phyloP scores from a whole-genome alignment of 2,888 invertebrate genomes.

The Zele albiditarsus region DNA sequence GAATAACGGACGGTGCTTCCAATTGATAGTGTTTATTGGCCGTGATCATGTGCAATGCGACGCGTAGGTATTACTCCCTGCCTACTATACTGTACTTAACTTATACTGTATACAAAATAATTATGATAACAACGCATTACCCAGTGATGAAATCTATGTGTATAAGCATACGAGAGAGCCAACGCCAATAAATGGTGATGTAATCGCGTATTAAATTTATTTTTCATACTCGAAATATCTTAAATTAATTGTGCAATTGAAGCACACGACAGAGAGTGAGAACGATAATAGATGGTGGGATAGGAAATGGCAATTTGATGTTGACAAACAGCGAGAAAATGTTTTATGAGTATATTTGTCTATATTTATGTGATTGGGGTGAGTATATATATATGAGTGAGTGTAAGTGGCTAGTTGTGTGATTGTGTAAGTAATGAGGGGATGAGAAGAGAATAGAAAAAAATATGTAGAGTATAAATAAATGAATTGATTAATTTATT shows the following conservation, averaged over 20 bases:
- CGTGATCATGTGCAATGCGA: constrained; percentile 42
- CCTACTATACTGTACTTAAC: neutral
- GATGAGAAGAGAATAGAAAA: neutral
- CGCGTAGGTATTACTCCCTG: constrained; percentile 5
- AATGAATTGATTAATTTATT: neutral
- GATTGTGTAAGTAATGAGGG: neutral
- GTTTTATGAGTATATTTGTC: constrained; percentile 2
- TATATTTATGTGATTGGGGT: neutral
- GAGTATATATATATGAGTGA: neutral
- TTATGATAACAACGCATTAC: neutral
- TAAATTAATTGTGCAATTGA: neutral
- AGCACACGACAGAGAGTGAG: neutral
- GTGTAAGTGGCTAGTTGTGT: neutral
- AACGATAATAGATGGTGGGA: neutral
- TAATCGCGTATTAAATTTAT: constrained; percentile 7
- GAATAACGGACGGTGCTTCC: constrained; percentile 65
- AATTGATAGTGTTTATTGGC: constrained; percentile 63
- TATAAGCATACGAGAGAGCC: neutral
- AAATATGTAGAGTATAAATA: neutral
- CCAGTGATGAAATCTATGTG: neutral
- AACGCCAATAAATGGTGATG: constrained; percentile 7
- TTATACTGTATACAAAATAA: constrained; percentile 5
- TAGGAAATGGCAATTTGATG: neutral
- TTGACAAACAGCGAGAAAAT: neutral
- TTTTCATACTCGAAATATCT: constrained; percentile 10